Base-by-base conservation (phyloP, 2,113 vertebrate genomes). In the Sialia sialis region DNA sequence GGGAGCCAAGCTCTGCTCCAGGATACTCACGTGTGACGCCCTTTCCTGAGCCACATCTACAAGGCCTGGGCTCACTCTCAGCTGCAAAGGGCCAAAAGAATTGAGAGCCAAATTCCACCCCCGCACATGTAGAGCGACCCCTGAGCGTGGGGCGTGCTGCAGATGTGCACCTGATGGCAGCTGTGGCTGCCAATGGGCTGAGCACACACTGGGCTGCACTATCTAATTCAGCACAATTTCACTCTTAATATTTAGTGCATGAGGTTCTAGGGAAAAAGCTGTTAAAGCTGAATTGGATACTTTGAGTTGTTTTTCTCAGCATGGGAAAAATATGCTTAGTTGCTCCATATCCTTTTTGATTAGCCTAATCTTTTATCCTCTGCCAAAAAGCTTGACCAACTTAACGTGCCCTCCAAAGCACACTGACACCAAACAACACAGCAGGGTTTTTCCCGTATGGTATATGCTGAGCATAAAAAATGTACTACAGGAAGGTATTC, bases 161-260 rank as follows among this genome's bases (percentile, higher is more conserved):
- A 87, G 89, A 66, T 76, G 66, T 49, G 17, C 46, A 87, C 81
- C 84, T 91, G 89, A 85, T 69, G 78, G 78, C 73, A 93, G 93
- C 94, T 87, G 62, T 63, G 59, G 81, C 82, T 43, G 82, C 26
- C 4, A 78, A 46, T 3, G 20, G 69, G 60, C 66, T 54, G 54
- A 51, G 77, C 26, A 54, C 74, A 69, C 84, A 77, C 74, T 87
- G 81, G 67, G 74, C 66, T 86, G 76, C 77, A 34, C 73, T 56
- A 48, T n/a, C 78, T 83, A 86, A 86, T 92, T 87, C 82, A 92
- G 88, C 79, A 93, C 76, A 84, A 93, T 90, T 88, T 89, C 76
- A 82, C 73, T 62, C 78, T 18, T 60, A 39, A 49, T 84, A 66
- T 84, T 90, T 84, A 75, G 62, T 26, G 83, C 29, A 34, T 72